Base-by-base conservation (phyloP, 1,140 invertebrate genomes). In the Frieseomelitta varia region DNA sequence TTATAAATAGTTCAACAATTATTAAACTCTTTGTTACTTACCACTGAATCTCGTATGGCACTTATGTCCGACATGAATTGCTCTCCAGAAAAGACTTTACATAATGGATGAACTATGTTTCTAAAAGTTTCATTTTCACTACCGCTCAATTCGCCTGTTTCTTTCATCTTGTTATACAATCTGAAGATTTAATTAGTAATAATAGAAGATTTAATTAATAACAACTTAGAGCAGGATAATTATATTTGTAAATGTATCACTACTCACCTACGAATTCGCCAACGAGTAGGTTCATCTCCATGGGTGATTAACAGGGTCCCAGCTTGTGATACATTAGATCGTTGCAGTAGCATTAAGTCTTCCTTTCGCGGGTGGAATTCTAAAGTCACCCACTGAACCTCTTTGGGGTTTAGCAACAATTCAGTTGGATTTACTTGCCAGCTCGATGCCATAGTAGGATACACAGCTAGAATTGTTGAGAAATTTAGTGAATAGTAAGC, bases 201-300 rank as follows among this genome's bases (percentile, higher is more conserved):
- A n/a, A n/a, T n/a, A n/a, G 21, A 10, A 68, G 55, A 68, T 79
- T 58, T 53, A 27, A 47, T 75, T 68, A 2, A n/a, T n/a, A n/a
- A n/a, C 1, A 72, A 56, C 30, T 47, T 51, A 81, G 11, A 34
- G 15, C n/a, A 56, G 12, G 34, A 15, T 39, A 30, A 14, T n/a
- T 34, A 4, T 4, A 4, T 4, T 21, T 81, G 65, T 34, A 24
- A 65, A 71, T 34, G 71, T 11, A 56, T 79, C 77, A 69, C 56
- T 2, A 21, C 67, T 87, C 79, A 94, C 94, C 94, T 92, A 73
- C 94, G 93, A 84, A 95, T 92, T 84, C 94, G 87, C 86, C 92
- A 93, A 51, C 94, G 91, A 51, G 94, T 93, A 47, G 94, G 94
- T 85, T 95, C 94, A 84, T 95, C 94, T 8, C 93, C 94, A 72